A percentile compares a stretch with the other conserved stretches of the same genome.
phyloP scores from a whole-genome alignment of 2,113 vertebrate genomes.

The Plestiodon gilberti region DNA sequence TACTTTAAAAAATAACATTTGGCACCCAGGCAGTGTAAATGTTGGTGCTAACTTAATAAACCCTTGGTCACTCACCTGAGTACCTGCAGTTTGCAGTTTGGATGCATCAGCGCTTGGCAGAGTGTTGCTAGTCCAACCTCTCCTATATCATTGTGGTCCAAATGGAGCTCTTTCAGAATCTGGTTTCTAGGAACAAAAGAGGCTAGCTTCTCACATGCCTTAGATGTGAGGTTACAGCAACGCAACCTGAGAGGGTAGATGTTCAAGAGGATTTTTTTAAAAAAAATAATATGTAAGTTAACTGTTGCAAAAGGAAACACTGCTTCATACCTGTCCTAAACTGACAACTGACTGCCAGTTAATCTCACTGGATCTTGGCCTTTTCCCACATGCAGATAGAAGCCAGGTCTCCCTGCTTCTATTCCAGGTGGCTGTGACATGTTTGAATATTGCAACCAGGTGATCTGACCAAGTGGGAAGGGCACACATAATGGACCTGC shows the following conservation, averaged over 20 bases:
- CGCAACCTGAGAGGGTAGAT: background rate
- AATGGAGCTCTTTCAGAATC: slow-evolving; percentile 43
- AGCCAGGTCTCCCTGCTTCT: background rate
- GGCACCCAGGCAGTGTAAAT: background rate
- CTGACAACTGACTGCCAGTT: background rate
- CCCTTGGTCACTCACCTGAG: background rate
- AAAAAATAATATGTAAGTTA: background rate
- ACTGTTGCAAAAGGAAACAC: background rate
- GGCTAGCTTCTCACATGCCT: slow-evolving; percentile 49
- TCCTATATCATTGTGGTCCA: slow-evolving; percentile 42
- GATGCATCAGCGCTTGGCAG: slow-evolving; percentile 27
- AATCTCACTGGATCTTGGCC: background rate
- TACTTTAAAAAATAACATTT: background rate
- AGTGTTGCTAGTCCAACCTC: slow-evolving; percentile 30
- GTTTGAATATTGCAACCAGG: too few species aligned
- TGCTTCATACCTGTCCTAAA: background rate
- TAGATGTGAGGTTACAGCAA: slow-evolving; percentile 36
- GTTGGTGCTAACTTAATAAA: background rate
- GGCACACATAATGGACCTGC: too few species aligned
- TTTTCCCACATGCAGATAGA: too few species aligned
- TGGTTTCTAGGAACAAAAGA: slow-evolving; percentile 47
- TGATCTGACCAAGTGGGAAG: too few species aligned
- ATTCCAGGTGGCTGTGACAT: too few species aligned
- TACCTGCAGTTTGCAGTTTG: background rate
- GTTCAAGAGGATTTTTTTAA: background rate